A percentile compares a stretch with the other conserved stretches of the same genome.
Evolutionary conservation across 2,888 invertebrate genomes (phyloP).

Genomic region (Drosophila robusta): DNA sequence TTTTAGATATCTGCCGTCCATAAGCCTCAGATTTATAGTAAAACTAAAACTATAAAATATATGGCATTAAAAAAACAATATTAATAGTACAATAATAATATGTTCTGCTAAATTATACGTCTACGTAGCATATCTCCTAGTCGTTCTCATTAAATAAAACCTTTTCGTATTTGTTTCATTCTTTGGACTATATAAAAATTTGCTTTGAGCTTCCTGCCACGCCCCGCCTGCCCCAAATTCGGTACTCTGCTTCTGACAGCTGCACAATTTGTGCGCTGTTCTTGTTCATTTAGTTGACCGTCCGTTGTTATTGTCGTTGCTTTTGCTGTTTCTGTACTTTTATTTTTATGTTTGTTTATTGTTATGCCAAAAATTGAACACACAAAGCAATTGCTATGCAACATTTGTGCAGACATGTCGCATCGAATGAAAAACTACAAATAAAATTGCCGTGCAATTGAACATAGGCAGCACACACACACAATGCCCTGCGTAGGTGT

Average conservation of each 20-base stretch:
- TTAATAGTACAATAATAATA: too few relatives aligned
- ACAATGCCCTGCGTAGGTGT: slow-evolving; percentile 6
- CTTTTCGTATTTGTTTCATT: slow-evolving; percentile 6
- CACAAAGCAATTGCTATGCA: slow-evolving; percentile 75
- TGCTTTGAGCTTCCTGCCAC: slow-evolving; percentile 55
- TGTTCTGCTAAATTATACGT: too few relatives aligned
- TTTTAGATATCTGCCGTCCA: too few relatives aligned
- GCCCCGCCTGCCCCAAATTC: slow-evolving; percentile 27
- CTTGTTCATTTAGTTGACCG: slow-evolving; percentile 71
- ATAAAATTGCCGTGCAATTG: slow-evolving; percentile 71
- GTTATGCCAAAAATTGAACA: slow-evolving; percentile 59
- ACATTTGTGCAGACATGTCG: slow-evolving; percentile 70
- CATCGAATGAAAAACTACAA: slow-evolving; percentile 50
- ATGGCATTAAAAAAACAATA: too few relatives aligned
- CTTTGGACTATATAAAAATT: slow-evolving; percentile 35
- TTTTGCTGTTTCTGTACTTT: slow-evolving; percentile 8
- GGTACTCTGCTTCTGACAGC: slow-evolving; percentile 63
- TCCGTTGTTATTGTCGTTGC: slow-evolving; percentile 18
- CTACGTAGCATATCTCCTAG: not conserved
- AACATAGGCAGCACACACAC: slow-evolving; percentile 27
- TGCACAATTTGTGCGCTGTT: slow-evolving; percentile 71
- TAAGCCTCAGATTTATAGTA: too few relatives aligned
- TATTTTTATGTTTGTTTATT: slow-evolving; percentile 37
- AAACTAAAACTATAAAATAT: too few relatives aligned
- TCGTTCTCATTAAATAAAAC: not conserved